Conservation (phyloP, 1,140 invertebrate species). For the Bombus huntii region DNA sequence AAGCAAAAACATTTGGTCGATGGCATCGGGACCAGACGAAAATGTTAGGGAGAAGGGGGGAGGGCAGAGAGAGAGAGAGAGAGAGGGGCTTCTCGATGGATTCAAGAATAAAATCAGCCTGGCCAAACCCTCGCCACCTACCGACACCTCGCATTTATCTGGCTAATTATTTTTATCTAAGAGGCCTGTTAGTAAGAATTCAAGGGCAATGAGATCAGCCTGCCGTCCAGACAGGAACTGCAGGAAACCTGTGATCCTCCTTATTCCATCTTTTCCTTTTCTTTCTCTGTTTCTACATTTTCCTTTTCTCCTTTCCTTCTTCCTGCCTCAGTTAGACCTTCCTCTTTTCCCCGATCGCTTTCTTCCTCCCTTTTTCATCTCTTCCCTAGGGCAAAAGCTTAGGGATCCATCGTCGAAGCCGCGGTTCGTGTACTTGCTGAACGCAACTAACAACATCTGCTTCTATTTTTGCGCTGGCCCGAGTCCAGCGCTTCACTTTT, state of each 20-base stretch:
- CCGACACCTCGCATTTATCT: slow-evolving; percentile 72
- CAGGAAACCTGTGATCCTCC: background rate
- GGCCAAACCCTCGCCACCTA: slow-evolving; percentile 42
- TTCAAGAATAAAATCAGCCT: slow-evolving; percentile 64
- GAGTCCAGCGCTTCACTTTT: slow-evolving; percentile 81
- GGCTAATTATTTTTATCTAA: slow-evolving; percentile 82
- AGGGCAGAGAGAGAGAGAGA: background rate
- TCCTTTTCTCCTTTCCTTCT: background rate
- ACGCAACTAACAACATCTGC: slow-evolving; percentile 80
- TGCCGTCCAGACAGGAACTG: slow-evolving; percentile 11
- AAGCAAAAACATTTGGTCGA: slow-evolving; percentile 73
- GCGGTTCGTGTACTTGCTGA: slow-evolving; percentile 64
- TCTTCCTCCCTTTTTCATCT: slow-evolving; percentile 10
- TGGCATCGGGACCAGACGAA: slow-evolving; percentile 4
- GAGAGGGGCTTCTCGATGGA: background rate
- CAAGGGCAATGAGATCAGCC: slow-evolving; percentile 80
- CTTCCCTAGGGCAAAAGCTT: background rate
- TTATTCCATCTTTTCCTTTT: background rate
- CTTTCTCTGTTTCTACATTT: background rate
- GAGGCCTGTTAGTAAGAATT: slow-evolving; percentile 77
- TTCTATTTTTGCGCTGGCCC: slow-evolving; percentile 83
- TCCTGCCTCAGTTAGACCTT: background rate
- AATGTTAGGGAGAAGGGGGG: background rate
- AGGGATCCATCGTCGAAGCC: slow-evolving; percentile 22
- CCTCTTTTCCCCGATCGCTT: slow-evolving; percentile 1